Base-by-base conservation (phyloP, 2,797 vertebrate species). In the Ptychadena robeensis region DNA sequence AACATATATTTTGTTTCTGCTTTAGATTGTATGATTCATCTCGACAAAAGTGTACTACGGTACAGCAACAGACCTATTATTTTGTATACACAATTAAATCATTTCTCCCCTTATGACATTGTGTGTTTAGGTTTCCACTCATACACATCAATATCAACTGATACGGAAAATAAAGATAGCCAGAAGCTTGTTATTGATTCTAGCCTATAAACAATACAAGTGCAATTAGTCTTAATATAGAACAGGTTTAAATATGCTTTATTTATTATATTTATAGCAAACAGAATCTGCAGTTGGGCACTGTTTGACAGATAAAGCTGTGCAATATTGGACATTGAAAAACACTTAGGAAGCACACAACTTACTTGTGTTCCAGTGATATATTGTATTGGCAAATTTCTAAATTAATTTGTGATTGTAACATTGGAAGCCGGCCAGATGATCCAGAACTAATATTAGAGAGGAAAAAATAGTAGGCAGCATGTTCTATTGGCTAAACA, bases 111-210 rank as follows among this genome's bases (percentile, higher is more conserved):
- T 73, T 9, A 73, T 81, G 69, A 81, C 64, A 81, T 81, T 81
- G 63, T 80, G 61, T 74, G 30, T 74, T 81, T 74, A 75, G 35
- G 65, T 70, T 74, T 82, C 53, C n/a, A 71, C n/a, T 82, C 53
- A 70, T 75, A 27, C 48, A 69, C 30, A 82, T 76, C 81, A 77
- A 82, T 82, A 76, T 77, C 27, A 76, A 40, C 25, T 76, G 65
- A 82, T 82, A 70, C 44, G 73, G 73, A 82, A 82, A 70, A 70
- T 32, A 32, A 44, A 77, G 64, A 82, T 82, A 74, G 64, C 65
- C 72, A 22, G 72, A 44, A 82, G 80, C 73, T 27, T 65, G 40
- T 69, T 82, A 82, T 82, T 82, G 80, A 82, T 82, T 67, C 72
- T 75, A 61, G 64, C 72, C 73, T 69, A 74, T 76, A 82, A 82